phyloP scores from a whole-genome alignment of 2,797 vertebrate genomes.

The Gymnothorax javanicus region DNA sequence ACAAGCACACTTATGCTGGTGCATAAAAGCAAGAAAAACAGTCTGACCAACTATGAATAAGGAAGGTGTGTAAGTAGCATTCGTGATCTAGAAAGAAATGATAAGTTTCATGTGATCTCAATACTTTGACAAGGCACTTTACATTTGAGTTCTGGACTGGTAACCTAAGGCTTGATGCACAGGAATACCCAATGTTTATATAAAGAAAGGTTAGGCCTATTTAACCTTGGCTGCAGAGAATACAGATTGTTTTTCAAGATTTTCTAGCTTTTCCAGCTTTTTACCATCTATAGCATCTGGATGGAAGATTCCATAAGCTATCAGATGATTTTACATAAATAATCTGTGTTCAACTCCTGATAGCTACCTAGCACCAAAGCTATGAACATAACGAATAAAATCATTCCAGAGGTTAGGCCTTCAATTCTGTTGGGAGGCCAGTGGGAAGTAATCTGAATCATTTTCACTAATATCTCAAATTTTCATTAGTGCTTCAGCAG shows the following conservation, averaged over 20 bases:
- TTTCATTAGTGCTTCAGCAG: slow-evolving; percentile 57
- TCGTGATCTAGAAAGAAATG: too few species aligned
- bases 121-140: too few species aligned
- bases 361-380: not conserved
- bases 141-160: too few species aligned
- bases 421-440: not conserved
- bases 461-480: slow-evolving; percentile 44
- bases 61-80: too few species aligned
- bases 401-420: not conserved
- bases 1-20: too few species aligned
- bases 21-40: too few species aligned
- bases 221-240: not conserved
- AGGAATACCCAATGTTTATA: not conserved
- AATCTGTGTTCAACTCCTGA: slow-evolving; percentile 20
- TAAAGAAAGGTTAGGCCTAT: not conserved
- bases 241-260: not conserved
- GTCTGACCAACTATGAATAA: too few species aligned
- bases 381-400: not conserved
- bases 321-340: not conserved
- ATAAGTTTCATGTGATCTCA: too few species aligned
- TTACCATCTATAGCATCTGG: slow-evolving; percentile 17
- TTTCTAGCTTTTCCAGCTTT: not conserved
- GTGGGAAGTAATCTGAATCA: slow-evolving; percentile 11
- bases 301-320: slow-evolving; percentile 34
- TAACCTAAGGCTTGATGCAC: not conserved